Evolutionary conservation across 2,888 invertebrate species (phyloP).

Genomic region (Oxycera nigricornis): DNA sequence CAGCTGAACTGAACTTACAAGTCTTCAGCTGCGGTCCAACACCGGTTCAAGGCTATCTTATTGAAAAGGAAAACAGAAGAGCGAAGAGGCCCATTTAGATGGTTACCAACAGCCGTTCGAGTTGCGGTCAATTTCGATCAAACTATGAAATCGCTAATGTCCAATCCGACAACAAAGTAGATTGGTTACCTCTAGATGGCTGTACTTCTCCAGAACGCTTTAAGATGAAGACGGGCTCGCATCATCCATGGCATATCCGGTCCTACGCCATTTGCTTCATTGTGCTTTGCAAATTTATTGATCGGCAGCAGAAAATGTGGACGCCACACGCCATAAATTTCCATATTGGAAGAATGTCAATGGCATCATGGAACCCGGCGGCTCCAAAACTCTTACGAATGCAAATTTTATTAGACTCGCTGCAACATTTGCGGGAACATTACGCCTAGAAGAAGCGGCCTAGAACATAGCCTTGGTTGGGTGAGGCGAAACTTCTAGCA

Average conservation of each 20-base stretch:
- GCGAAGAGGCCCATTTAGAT: neutral
- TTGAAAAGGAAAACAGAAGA: neutral
- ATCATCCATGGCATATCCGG: neutral
- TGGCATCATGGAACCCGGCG: neutral
- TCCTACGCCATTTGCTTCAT: neutral
- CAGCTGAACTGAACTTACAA: no score
- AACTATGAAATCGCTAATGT: constrained; percentile 5
- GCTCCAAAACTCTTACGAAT: constrained; percentile 6
- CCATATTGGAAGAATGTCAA: constrained; percentile 30
- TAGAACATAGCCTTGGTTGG: no score
- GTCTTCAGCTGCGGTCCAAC: no score
- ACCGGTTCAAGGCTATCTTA: neutral
- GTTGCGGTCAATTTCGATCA: neutral
- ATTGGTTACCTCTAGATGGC: no score
- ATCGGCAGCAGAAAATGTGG: constrained; percentile 1
- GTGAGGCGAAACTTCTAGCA: no score
- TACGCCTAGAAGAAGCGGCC: no score
- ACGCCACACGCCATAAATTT: constrained; percentile 14
- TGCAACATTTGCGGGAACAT: neutral
- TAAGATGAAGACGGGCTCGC: neutral
- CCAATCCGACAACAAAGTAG: neutral
- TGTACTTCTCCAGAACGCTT: neutral
- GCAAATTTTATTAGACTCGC: constrained; percentile 1
- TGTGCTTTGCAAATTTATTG: neutral
- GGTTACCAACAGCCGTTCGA: neutral